phyloP scores from a whole-genome alignment of 2,888 invertebrate species.

The Amblyjoppa fuscipennis region DNA sequence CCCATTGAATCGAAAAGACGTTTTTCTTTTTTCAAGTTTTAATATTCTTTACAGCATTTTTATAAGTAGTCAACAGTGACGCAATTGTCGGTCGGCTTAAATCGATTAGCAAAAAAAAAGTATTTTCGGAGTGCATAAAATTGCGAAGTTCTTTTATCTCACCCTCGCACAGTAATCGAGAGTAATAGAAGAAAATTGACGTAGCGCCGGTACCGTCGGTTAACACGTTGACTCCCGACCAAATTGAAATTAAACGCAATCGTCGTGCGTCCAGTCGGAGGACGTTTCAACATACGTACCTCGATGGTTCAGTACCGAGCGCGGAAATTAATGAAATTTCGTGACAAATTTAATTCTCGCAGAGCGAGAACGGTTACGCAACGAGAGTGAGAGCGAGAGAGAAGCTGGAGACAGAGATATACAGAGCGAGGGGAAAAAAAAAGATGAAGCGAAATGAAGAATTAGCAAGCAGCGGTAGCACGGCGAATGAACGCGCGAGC shows the following conservation, averaged over 20 bases:
- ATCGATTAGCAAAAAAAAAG: not conserved
- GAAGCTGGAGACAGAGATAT: conserved; percentile 11
- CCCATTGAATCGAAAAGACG: no score
- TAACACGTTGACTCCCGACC: conserved; percentile 17
- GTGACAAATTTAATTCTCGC: conserved; percentile 67
- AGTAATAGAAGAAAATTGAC: not conserved
- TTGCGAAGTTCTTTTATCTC: not conserved
- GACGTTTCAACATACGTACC: conserved; percentile 39
- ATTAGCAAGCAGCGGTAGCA: conserved; percentile 57
- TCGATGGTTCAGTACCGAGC: conserved; percentile 40
- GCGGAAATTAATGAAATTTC: conserved; percentile 69
- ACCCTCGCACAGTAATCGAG: not conserved
- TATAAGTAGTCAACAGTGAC: no score
- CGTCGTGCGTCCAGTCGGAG: conserved; percentile 48
- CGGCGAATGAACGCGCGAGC: conserved; percentile 32
- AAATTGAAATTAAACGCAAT: conserved; percentile 67
- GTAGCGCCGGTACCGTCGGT: not conserved
- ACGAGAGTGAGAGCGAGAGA: conserved; percentile 3
- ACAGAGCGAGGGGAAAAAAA: conserved; percentile 1
- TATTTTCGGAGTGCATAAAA: not conserved
- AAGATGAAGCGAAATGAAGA: conserved; percentile 50
- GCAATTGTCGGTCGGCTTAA: no score
- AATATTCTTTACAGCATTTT: no score
- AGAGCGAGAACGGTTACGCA: conserved; percentile 28
- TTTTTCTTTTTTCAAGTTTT: no score